phyloP scores from a whole-genome alignment of 2,888 invertebrate genomes.

The Conomelus anceps region DNA sequence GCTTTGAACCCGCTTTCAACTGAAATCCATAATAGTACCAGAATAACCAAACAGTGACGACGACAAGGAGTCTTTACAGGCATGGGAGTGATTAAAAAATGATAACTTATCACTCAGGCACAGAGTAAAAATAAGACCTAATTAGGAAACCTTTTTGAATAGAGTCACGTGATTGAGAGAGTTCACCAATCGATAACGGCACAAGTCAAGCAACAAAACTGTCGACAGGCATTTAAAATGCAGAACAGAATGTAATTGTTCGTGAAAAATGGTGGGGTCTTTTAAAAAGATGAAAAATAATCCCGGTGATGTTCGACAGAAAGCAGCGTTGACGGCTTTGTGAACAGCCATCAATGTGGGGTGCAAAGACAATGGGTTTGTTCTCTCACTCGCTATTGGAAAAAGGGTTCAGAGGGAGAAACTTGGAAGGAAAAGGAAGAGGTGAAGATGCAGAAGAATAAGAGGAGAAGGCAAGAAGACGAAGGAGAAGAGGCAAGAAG shows the following conservation, averaged over 20 bases:
- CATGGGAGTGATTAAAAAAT: no score
- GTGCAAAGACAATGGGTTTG: neutral
- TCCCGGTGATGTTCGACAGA: neutral
- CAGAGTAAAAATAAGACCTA: neutral
- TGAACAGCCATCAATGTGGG: neutral
- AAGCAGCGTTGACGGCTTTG: neutral
- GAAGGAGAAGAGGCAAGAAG: neutral
- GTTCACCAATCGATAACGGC: neutral
- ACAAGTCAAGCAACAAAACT: neutral
- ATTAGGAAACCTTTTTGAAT: neutral
- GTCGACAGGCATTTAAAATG: neutral
- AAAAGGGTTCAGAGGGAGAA: neutral
- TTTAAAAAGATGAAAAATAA: neutral
- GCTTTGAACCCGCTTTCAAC: no score
- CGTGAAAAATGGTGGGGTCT: neutral
- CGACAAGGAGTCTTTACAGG: no score
- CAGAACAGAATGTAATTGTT: neutral
- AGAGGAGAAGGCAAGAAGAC: neutral
- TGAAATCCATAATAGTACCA: no score
- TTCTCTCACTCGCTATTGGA: neutral
- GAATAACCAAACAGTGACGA: no score
- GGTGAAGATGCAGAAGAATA: no score
- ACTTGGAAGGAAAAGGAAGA: neutral
- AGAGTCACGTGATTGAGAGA: neutral
- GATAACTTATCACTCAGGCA: neutral